A percentile compares a stretch with the other conserved stretches of the same genome.
Evolutionary conservation across 2,797 vertebrate species (phyloP).

Genomic region (Enteromius radiatus): DNA sequence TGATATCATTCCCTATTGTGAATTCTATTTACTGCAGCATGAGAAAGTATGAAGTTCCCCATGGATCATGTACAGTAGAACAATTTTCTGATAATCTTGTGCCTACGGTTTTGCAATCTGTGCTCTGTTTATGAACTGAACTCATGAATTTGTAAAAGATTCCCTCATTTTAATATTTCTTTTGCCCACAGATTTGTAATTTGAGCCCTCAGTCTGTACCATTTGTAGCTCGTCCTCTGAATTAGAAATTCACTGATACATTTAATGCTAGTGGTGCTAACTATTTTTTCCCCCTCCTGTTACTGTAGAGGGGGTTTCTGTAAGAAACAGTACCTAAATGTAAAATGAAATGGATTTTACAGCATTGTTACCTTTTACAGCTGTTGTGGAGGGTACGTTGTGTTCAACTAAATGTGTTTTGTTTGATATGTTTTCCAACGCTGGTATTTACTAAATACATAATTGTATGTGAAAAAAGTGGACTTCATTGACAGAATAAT

Average conservation of each 20-base stretch:
- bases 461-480: background rate
- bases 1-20: conserved; percentile 2
- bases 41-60: conserved; percentile 11
- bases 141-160: background rate
- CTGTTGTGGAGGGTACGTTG: background rate
- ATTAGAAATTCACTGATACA: background rate
- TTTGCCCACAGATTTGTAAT: background rate
- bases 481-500: background rate
- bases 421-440: background rate
- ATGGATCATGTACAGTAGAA: background rate
- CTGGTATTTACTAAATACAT: background rate
- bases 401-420: background rate
- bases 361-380: background rate
- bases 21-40: conserved; percentile 23
- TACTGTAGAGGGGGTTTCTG: background rate
- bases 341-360: background rate
- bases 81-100: background rate
- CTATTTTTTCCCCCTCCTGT: background rate
- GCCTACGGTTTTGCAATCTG: background rate
- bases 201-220: background rate
- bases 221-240: background rate
- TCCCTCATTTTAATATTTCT: no score
- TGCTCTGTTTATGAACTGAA: background rate
- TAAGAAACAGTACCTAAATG: background rate
- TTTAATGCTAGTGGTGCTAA: background rate